Evolutionary conservation across 1,140 invertebrate species (phyloP).

Genomic region (Streblospio benedicti): DNA sequence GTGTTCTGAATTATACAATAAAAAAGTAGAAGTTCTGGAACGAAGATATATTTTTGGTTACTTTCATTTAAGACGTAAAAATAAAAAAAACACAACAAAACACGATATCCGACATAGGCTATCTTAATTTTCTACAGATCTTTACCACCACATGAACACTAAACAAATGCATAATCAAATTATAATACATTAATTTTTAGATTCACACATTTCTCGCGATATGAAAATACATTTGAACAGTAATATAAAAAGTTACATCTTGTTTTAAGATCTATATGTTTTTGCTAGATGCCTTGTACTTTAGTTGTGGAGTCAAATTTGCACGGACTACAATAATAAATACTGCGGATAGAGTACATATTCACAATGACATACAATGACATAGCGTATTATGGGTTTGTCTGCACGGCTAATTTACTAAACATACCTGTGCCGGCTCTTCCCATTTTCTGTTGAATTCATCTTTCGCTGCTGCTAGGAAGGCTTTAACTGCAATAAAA

Average conservation of each 20-base stretch:
- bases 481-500: slow-evolving; percentile 17
- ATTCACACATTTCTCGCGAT: too few species aligned
- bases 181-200: not conserved
- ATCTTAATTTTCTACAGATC: not conserved
- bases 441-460: slow-evolving; percentile 21
- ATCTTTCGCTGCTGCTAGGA: slow-evolving; percentile 14
- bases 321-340: not conserved
- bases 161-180: not conserved
- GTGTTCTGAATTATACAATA: slow-evolving; percentile 60
- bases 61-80: not conserved
- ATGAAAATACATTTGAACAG: not conserved
- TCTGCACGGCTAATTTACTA: too few species aligned
- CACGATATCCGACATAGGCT: not conserved
- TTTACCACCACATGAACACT: not conserved
- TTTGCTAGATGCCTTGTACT: not conserved
- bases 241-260: not conserved
- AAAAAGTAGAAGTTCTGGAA: too few species aligned
- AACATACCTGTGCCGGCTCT: slow-evolving; percentile 13
- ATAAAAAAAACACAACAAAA: not conserved
- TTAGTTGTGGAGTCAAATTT: not conserved
- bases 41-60: too few species aligned
- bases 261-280: not conserved
- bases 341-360: not conserved
- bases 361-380: too few species aligned
- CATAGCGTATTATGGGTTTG: too few species aligned